A percentile compares a stretch with the other conserved stretches of the same genome.
Conservation (phyloP, 2,888 invertebrate genomes). For the Drosophila helvetica region DNA sequence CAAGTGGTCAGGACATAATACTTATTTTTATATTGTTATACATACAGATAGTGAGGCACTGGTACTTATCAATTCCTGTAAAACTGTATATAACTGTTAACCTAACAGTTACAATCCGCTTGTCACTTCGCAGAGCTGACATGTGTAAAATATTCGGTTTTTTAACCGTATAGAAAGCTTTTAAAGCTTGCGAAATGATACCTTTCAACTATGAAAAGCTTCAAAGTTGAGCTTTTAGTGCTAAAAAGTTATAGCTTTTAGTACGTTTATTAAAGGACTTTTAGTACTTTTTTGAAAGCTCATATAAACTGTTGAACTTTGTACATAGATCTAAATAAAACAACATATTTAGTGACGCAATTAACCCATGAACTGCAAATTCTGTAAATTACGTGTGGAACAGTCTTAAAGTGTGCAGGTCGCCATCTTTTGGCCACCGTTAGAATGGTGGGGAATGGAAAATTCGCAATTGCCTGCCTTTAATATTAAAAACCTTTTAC, state of each 20-base stretch:
- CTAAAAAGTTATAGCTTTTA: not conserved
- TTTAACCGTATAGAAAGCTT: too few species aligned
- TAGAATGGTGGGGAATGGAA: too few species aligned
- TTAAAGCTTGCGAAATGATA: not conserved
- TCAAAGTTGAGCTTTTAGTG: not conserved
- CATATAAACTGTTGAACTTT: not conserved
- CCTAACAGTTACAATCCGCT: too few species aligned
- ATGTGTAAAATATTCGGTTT: too few species aligned
- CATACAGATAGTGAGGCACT: too few species aligned
- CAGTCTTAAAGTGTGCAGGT: too few species aligned
- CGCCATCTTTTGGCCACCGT: too few species aligned
- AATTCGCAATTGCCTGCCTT: not conserved
- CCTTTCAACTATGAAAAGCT: not conserved
- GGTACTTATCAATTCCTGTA: not conserved
- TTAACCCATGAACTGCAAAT: not conserved
- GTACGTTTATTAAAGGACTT: not conserved
- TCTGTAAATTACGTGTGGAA: too few species aligned
- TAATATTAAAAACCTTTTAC: constrained; percentile 1
- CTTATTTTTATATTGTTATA: too few species aligned
- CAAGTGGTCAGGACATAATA: too few species aligned
- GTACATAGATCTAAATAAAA: not conserved
- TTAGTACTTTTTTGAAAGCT: not conserved
- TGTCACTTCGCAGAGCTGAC: too few species aligned
- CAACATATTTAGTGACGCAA: not conserved
- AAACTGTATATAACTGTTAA: not conserved